Evolutionary conservation across 2,888 invertebrate genomes (phyloP), one percentile per base, ranked within the genome.

Genomic region (Scaptomyza tumidula): DNA sequence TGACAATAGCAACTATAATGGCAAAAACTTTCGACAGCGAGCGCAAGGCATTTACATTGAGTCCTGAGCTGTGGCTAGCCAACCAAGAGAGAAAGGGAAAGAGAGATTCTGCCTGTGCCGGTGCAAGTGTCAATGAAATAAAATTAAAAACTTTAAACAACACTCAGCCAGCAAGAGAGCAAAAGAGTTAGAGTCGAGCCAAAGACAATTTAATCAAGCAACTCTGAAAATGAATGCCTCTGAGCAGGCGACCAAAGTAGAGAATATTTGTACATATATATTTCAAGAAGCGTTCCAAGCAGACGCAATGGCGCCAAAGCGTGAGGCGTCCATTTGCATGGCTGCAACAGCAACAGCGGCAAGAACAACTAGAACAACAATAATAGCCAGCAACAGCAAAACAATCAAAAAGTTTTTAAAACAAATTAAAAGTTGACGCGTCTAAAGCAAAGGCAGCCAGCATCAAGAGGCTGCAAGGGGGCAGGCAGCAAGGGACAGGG

Each of bases 321-420:
- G 46, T 35, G 43, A 43, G 52, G 48, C 52, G 55, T 29, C 35
- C 78, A 86, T 88, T 88, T 88, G 88, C 88, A 82, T 87, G 74
- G 66, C 78, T 24, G 56, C 72, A 65, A n/a, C 63, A 63, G n/a
- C 56, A 52, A 19, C 60, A 46, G 16, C 46, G 46, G 9, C 56
- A 62, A n/a, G 39, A 57, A n/a, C 63, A 57, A 14, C 45, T 53
- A 29, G 50, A 67, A 24, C 41, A 41, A 41, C 41, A 41, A 41
- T 16, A 39, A 39, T 39, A 39, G 39, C 39, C 56, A 64, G 31
- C 67, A 82, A 27, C 57, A 71, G 62, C 53, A 64, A 84, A 86
- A 86, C 89, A 85, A 85, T 85, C 85, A 85, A 84, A 85, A 85
- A 85, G 85, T 85, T 85, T 88, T 87, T 81, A 86, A 85, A 88